Percentiles rank a stretch among this genome's conserved stretches.
These are phyloP conservation scores for Sardina pilchardus DNA, from an alignment of 2,113 vertebrate genomes.

Conservation along the genomic window DNA sequence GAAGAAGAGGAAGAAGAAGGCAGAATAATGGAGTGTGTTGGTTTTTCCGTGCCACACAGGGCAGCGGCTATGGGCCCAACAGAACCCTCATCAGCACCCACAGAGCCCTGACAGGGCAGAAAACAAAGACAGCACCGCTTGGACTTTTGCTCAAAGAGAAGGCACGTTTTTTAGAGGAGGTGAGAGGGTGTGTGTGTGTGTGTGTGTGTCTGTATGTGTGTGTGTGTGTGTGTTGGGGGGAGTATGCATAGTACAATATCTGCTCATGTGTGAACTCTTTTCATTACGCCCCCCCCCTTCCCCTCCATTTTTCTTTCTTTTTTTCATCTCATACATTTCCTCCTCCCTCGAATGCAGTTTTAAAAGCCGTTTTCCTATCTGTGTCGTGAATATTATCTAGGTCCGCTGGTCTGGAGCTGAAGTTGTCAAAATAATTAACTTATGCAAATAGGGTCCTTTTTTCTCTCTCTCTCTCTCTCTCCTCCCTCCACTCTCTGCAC, in stretches of 20 bases:
- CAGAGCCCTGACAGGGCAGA: conserved; percentile 26
- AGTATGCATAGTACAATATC: not conserved
- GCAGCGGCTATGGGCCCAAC: not conserved
- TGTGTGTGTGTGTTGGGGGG: not conserved
- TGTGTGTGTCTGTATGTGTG: too few relatives aligned
- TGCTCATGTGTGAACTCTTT: not conserved
- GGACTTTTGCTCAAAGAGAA: not conserved
- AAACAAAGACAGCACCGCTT: conserved; percentile 11
- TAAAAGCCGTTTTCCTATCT: conserved; percentile 19
- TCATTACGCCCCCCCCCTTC: not conserved
- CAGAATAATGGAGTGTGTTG: conserved; percentile 35
- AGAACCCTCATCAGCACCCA: conserved; percentile 25
- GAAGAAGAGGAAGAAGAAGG: not conserved
- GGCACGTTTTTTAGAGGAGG: not conserved
- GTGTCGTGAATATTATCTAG: conserved; percentile 36
- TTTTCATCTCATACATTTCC: not conserved
- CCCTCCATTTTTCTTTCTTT: not conserved
- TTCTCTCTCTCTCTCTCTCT: conserved; percentile 19
- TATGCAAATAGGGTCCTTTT: conserved; percentile 45
- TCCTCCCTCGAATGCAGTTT: not conserved
- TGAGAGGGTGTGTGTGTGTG: too few relatives aligned
- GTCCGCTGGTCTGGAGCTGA: conserved; percentile 30
- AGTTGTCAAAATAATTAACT: conserved; percentile 59
- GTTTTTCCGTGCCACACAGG: conserved; percentile 17
- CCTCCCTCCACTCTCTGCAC: not conserved